These are phyloP conservation scores for Harmothoe impar DNA, from an alignment of 2,888 invertebrate genomes.

Conservation along the genomic window DNA sequence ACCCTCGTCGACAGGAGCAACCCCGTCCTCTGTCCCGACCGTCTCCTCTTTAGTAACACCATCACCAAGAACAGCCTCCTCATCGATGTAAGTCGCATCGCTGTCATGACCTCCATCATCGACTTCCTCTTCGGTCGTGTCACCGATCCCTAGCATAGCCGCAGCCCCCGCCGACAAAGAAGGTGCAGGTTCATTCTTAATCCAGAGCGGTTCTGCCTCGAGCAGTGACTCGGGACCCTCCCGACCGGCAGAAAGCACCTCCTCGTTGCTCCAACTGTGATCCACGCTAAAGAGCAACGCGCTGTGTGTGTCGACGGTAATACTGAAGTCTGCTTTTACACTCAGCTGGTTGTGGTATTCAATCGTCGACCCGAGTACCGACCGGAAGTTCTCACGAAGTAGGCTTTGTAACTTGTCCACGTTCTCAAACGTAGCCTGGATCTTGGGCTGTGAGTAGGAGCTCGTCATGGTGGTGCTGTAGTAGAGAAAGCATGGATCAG, in stretches of 20 bases:
- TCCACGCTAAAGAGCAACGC: neutral
- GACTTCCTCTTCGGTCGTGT: neutral
- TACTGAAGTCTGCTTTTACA: neutral
- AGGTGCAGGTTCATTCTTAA: neutral
- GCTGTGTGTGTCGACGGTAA: neutral
- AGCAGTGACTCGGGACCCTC: neutral
- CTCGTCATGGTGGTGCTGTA: too few species aligned
- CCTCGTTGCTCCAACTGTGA: neutral
- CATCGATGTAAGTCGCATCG: neutral
- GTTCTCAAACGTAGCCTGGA: neutral
- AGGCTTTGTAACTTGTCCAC: neutral
- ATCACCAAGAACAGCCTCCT: neutral
- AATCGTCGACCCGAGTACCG: neutral
- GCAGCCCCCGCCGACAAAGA: neutral
- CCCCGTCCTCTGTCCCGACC: neutral
- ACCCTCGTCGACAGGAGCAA: neutral
- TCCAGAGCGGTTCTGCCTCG: neutral
- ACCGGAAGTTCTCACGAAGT: conserved; percentile 24
- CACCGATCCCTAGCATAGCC: neutral
- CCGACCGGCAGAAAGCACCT: neutral
- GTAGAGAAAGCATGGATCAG: too few species aligned
- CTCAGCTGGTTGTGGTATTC: neutral
- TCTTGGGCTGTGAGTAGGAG: neutral
- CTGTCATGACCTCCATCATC: neutral
- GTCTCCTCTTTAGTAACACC: neutral